Conservation (phyloP, 2,888 invertebrate species). For the Adineta ricciae region DNA sequence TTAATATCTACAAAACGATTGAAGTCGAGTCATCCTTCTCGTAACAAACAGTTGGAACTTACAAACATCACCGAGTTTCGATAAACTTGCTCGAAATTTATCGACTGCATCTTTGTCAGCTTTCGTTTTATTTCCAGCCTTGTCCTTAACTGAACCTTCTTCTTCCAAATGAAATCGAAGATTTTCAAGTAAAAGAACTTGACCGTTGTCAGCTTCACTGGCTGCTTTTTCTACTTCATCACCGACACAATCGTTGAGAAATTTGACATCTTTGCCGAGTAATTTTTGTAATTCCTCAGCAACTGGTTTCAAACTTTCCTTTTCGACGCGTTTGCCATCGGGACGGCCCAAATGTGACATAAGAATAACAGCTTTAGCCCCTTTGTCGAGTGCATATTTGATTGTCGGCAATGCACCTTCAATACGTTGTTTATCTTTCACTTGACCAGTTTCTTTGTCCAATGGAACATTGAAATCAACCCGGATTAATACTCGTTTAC, state of each 20-base stretch:
- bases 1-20: conserved; percentile 62
- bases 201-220: conserved; percentile 72
- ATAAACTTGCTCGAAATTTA: conserved; percentile 72
- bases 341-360: conserved; percentile 97
- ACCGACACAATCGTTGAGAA: conserved; percentile 81
- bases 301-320: conserved; percentile 83
- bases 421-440: conserved; percentile 93
- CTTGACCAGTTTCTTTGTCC: conserved; percentile 70
- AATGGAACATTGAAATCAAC: conserved; percentile 96
- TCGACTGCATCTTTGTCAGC: conserved; percentile 75
- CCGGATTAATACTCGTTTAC: conserved; percentile 83
- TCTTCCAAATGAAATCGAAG: conserved; percentile 90
- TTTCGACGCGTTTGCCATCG: conserved; percentile 73
- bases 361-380: conserved; percentile 85
- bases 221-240: conserved; percentile 79
- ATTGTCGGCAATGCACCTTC: conserved; percentile 84
- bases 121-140: conserved; percentile 77
- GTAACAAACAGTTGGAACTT: not conserved
- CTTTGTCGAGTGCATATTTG: conserved; percentile 80
- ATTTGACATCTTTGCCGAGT: conserved; percentile 57
- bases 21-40: too few relatives aligned
- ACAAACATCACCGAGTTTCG: conserved; percentile 86
- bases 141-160: conserved; percentile 90
- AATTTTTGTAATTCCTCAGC: conserved; percentile 77
- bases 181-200: conserved; percentile 86